Evolutionary conservation across 1,140 invertebrate genomes (phyloP).

Genomic region (Papilio dardanus): DNA sequence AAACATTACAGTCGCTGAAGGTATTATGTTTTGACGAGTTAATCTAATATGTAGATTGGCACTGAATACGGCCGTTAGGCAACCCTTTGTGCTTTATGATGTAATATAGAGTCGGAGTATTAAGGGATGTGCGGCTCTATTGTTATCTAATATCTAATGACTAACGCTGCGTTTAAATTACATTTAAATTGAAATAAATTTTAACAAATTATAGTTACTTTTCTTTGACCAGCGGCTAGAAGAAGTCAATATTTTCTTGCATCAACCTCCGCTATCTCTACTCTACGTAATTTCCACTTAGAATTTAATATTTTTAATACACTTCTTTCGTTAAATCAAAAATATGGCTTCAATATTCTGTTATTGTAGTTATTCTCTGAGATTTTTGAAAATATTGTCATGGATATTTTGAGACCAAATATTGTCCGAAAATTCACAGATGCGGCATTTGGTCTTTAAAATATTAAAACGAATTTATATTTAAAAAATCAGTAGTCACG

Average conservation of each 20-base stretch:
- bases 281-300: too few relatives aligned
- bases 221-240: too few relatives aligned
- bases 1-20: background rate
- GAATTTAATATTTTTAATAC: too few relatives aligned
- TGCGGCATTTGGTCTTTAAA: too few relatives aligned
- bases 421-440: too few relatives aligned
- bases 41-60: conserved; percentile 18
- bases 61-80: background rate
- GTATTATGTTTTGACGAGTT: conserved; percentile 10
- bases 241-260: too few relatives aligned
- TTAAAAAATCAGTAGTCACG: background rate
- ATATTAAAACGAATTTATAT: too few relatives aligned
- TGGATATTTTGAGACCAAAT: too few relatives aligned
- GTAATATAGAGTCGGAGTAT: conserved; percentile 1
- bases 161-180: background rate
- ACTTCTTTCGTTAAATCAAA: too few relatives aligned
- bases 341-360: background rate
- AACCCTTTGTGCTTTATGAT: conserved; percentile 16
- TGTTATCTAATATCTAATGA: conserved; percentile 4
- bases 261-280: too few relatives aligned
- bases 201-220: background rate
- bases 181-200: background rate
- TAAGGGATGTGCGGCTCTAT: background rate
- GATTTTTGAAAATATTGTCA: too few relatives aligned
- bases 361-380: background rate